Base-by-base conservation (phyloP, 2,888 invertebrate species). In the Oscheius onirici region DNA sequence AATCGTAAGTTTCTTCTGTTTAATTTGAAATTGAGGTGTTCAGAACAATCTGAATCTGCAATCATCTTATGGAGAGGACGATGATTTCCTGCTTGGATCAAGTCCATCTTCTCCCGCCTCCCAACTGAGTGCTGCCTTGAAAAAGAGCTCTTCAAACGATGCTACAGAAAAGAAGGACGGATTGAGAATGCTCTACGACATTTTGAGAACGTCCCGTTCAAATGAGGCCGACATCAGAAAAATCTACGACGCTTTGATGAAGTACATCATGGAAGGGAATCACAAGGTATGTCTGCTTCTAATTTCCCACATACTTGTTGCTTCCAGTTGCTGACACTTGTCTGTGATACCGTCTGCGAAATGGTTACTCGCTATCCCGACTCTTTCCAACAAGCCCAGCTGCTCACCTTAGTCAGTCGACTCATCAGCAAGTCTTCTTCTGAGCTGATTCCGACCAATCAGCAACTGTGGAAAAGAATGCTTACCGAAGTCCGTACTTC, bases 161-260 rank as follows among this genome's bases (percentile, higher is more conserved):
- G 95, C 96, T 95, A 93, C 93, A 44, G 97, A 97, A 88, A 90
- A 97, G 71, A 95, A 96, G 88, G 97, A 97, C 84, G 97, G 97
- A 17, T 91, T 97, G 15, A 91, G 93, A 1, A 93, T 92, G 73
- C 88, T 95, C 11, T 92, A 93, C 88, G 91, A 91, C 73, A 92
- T 60, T 3, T n/a, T 72, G 15, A 54, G 43, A 10, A 22, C 41
- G n/a, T 15, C 26, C 3, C 13, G 54, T 17, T 15, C 67, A 26
- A 44, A n/a, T 17, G 26, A 58, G 22, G 24, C 46, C 1, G 67
- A 68, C 17, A 34, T 51, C 41, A 67, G 46, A 24, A 40, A 41
- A 22, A 41, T 72, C 2, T 34, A 57, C 46, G 72, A 73, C 11
- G 40, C 58, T 24, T 52, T 75, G 26, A 63, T 65, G 24, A 72